These are phyloP conservation scores for Channa maculata DNA, from an alignment of 2,113 vertebrate species.

Conservation along the genomic window DNA sequence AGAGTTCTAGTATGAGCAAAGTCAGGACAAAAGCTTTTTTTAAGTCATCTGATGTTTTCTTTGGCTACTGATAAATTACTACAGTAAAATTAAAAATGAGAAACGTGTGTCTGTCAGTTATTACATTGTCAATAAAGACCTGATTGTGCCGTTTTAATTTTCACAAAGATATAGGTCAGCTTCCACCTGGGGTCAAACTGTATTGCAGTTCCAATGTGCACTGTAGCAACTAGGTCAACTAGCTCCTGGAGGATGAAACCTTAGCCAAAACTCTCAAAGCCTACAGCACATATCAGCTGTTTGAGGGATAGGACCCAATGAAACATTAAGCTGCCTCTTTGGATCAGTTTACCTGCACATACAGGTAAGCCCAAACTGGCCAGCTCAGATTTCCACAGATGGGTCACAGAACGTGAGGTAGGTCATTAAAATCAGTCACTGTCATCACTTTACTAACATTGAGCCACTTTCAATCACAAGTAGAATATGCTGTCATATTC, in stretches of 20 bases:
- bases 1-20: too few species aligned
- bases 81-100: too few species aligned
- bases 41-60: too few species aligned
- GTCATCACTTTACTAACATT: background rate
- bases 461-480: background rate
- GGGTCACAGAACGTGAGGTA: slow-evolving; percentile 2
- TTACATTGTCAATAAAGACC: too few species aligned
- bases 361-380: slow-evolving; percentile 46
- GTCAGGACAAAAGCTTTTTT: too few species aligned
- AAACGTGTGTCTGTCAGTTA: too few species aligned
- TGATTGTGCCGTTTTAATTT: too few species aligned
- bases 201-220: background rate
- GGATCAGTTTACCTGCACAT: slow-evolving; percentile 36
- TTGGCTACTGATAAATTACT: too few species aligned
- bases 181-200: background rate
- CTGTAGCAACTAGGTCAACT: background rate
- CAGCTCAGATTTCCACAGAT: slow-evolving; percentile 55
- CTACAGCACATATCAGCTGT: slow-evolving; percentile 16
- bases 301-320: slow-evolving; percentile 21
- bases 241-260: slow-evolving; percentile 27
- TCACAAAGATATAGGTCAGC: background rate
- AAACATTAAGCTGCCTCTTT: slow-evolving; percentile 54
- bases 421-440: slow-evolving; percentile 21
- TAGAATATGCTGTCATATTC: background rate
- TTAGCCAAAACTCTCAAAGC: slow-evolving; percentile 16